Evolutionary conservation across 2,888 invertebrate genomes (phyloP).

Genomic region (Hyppa rectilinea): DNA sequence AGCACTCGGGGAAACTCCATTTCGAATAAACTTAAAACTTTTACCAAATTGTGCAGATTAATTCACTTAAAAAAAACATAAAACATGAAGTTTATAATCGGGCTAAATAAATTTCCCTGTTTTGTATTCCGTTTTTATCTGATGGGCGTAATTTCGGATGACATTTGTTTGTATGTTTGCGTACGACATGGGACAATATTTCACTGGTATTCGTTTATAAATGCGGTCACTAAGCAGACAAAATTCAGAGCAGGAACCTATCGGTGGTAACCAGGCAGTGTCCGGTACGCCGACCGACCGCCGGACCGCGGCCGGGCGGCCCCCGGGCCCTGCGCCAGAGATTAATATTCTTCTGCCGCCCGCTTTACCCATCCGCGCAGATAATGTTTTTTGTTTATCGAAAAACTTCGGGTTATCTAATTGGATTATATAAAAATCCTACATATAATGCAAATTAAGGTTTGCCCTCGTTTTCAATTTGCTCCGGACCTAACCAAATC

Average conservation of each 20-base stretch:
- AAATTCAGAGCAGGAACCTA: conserved; percentile 40
- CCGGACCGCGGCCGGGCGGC: neutral
- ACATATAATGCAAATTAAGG: conserved; percentile 61
- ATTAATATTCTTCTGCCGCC: conserved; percentile 53
- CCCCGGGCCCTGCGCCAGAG: neutral
- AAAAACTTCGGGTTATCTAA: conserved; percentile 52
- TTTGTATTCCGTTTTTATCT: conserved; percentile 27
- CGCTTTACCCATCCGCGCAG: conserved; percentile 31
- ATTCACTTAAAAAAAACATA: conserved; percentile 13
- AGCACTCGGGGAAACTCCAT: neutral
- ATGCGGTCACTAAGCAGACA: conserved; percentile 19
- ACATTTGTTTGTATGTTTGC: conserved; percentile 35
- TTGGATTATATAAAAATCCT: conserved; percentile 56
- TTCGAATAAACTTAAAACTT: conserved; percentile 2
- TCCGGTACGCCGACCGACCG: neutral
- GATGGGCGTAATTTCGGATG: conserved; percentile 30
- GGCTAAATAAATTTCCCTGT: conserved; percentile 23
- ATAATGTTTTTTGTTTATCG: conserved; percentile 53
- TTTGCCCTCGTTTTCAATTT: conserved; percentile 59
- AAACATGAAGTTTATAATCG: conserved; percentile 16
- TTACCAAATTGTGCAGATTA: neutral
- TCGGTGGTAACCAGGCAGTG: conserved; percentile 29
- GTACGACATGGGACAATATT: conserved; percentile 22
- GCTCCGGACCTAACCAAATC: conserved; percentile 56
- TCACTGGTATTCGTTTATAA: conserved; percentile 32